Conservation (phyloP, 2,888 invertebrate genomes). For the Cantharis flavilabris region DNA sequence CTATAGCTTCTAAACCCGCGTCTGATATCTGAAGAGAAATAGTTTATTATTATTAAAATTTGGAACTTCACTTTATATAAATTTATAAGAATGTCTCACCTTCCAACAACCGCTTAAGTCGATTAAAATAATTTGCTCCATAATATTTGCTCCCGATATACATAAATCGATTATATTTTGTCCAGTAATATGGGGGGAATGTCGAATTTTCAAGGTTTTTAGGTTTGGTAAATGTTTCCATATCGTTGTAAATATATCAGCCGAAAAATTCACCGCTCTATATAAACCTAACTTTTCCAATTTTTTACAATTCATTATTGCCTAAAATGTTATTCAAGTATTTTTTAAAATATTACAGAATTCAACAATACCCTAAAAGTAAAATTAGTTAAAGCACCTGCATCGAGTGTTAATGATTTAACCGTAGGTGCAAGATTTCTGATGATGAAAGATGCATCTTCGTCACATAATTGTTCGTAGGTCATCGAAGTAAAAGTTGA, state of each 20-base stretch:
- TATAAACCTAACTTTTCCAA: slow-evolving; percentile 36
- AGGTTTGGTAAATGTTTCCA: slow-evolving; percentile 34
- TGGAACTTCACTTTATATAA: background rate
- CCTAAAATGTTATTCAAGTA: slow-evolving; percentile 24
- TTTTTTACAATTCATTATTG: slow-evolving; percentile 35
- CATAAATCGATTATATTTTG: slow-evolving; percentile 32
- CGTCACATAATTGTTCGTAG: slow-evolving; percentile 34
- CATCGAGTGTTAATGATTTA: slow-evolving; percentile 37
- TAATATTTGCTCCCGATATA: slow-evolving; percentile 23
- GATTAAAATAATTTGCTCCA: slow-evolving; percentile 33
- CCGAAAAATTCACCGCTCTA: slow-evolving; percentile 37
- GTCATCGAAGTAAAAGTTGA: slow-evolving; percentile 31
- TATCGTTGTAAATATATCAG: slow-evolving; percentile 34
- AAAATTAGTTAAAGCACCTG: slow-evolving; percentile 34
- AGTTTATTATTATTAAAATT: background rate
- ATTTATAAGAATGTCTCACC: background rate
- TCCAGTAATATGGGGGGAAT: slow-evolving; percentile 37
- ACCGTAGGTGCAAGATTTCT: slow-evolving; percentile 32
- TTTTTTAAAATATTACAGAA: background rate
- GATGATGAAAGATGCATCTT: slow-evolving; percentile 39
- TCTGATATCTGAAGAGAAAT: slow-evolving; percentile 30
- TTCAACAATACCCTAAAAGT: slow-evolving; percentile 34
- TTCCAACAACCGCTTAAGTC: slow-evolving; percentile 41
- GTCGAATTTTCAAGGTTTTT: slow-evolving; percentile 37
- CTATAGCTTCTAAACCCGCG: slow-evolving; percentile 33